A percentile compares a stretch with the other conserved stretches of the same genome.
Conservation (phyloP, 2,888 invertebrate genomes). For the Lasioglossum oenotherae region DNA sequence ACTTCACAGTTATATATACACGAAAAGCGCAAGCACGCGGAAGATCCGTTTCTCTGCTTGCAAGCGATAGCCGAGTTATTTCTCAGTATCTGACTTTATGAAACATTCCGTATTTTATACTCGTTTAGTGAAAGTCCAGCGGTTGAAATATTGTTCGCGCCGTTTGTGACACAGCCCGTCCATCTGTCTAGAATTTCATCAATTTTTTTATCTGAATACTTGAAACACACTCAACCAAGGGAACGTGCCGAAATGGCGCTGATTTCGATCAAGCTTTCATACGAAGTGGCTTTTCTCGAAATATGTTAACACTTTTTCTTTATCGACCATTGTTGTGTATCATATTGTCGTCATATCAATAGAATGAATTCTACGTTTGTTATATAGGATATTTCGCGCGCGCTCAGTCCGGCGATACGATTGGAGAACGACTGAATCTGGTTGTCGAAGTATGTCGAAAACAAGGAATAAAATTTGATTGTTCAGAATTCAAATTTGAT, state of each 20-base stretch:
- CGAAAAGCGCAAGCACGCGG: background rate
- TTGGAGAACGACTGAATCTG: too few relatives aligned
- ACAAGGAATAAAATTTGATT: too few relatives aligned
- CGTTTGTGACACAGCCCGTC: background rate
- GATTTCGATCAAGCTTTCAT: background rate
- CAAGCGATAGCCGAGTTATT: conserved; percentile 1
- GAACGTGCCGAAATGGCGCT: background rate
- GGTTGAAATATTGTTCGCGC: background rate
- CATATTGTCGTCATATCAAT: too few relatives aligned
- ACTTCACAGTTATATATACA: background rate
- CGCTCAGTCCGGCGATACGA: too few relatives aligned
- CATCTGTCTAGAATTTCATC: background rate
- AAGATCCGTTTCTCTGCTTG: background rate
- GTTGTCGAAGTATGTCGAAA: too few relatives aligned
- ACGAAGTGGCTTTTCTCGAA: background rate
- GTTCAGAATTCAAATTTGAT: too few relatives aligned
- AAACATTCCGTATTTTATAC: conserved; percentile 4
- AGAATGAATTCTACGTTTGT: too few relatives aligned
- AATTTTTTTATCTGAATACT: background rate
- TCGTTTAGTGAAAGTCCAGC: background rate
- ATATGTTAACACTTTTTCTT: background rate
- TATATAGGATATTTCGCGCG: too few relatives aligned
- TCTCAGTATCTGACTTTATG: conserved; percentile 2
- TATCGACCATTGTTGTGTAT: background rate
- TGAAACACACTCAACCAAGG: background rate